Evolutionary conservation across 2,113 vertebrate species (phyloP).

Genomic region (Alligator mississippiensis): DNA sequence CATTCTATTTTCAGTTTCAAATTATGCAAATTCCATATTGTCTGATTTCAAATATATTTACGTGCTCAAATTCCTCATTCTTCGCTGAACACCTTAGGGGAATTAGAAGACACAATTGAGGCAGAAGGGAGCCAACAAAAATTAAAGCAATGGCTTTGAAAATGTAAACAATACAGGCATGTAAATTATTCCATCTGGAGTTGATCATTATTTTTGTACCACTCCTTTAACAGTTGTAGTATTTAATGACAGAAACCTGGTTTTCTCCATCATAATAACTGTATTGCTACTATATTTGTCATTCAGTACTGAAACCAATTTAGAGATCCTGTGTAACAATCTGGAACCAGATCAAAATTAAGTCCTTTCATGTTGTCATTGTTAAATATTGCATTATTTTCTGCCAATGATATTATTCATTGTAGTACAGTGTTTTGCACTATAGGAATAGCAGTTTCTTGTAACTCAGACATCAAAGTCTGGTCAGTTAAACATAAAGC

Average conservation of each 20-base stretch:
- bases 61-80: slow-evolving; percentile 3
- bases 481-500: not conserved
- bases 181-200: not conserved
- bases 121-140: not conserved
- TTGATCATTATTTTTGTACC: not conserved
- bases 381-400: not conserved
- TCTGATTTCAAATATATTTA: slow-evolving; percentile 47
- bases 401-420: fast-evolving
- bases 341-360: not conserved
- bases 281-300: not conserved
- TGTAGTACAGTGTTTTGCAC: not conserved
- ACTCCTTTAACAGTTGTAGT: not conserved
- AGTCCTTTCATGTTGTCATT: not conserved
- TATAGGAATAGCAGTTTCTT: fast-evolving
- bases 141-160: not conserved
- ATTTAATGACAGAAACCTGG: not conserved
- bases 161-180: not conserved
- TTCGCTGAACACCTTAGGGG: not conserved
- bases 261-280: not conserved
- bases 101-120: slow-evolving; percentile 11
- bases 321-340: not conserved
- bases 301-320: not conserved
- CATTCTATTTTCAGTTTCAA: slow-evolving; percentile 27
- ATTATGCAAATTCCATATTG: slow-evolving; percentile 45
- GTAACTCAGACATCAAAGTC: not conserved